Evolutionary conservation across 2,888 invertebrate genomes (phyloP).

Genomic region (Antitype chi): DNA sequence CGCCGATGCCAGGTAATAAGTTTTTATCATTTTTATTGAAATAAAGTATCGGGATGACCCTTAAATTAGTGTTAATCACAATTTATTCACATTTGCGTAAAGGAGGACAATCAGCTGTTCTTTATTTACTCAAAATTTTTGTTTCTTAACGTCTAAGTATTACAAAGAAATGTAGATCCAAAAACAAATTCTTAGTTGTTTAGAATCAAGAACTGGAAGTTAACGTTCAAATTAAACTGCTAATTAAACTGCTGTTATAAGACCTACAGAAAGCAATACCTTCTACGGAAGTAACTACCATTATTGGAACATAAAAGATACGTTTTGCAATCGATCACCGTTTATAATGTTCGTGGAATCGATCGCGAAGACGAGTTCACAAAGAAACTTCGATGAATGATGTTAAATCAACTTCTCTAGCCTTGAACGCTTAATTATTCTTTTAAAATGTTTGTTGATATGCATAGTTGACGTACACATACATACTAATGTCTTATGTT

Average conservation of each 20-base stretch:
- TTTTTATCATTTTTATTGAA: neutral
- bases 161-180: neutral
- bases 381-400: conserved; percentile 25
- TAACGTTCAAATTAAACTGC: neutral
- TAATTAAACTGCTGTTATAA: conserved; percentile 4
- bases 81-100: neutral
- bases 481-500: conserved; percentile 37
- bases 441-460: conserved; percentile 3
- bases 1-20: conserved; percentile 92
- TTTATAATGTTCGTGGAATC: conserved; percentile 41
- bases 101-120: neutral
- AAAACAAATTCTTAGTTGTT: neutral
- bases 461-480: neutral
- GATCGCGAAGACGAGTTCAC: conserved; percentile 30
- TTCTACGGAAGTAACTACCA: conserved; percentile 11
- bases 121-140: conserved; percentile 13
- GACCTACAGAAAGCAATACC: neutral
- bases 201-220: neutral
- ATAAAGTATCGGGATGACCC: neutral
- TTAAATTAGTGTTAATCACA: neutral
- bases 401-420: conserved; percentile 11
- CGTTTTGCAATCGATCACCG: conserved; percentile 34
- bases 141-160: neutral
- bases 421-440: conserved; percentile 13
- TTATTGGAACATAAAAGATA: conserved; percentile 25